phyloP scores from a whole-genome alignment of 2,797 vertebrate genomes.

The Sphenodon punctatus region DNA sequence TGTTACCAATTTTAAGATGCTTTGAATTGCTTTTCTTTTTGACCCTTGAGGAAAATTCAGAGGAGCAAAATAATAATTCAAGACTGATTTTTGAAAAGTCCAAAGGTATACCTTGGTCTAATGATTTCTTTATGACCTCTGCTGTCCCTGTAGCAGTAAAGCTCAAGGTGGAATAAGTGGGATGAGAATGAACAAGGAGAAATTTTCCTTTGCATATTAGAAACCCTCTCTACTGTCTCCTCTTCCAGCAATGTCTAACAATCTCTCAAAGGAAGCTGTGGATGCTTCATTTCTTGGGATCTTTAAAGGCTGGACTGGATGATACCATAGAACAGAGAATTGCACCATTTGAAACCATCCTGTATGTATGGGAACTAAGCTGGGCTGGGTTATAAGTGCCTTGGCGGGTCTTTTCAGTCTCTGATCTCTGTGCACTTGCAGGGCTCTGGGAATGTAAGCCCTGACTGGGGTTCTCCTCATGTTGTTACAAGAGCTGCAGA shows the following conservation, averaged over 20 bases:
- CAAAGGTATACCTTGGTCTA: not conserved
- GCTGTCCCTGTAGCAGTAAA: too few species aligned
- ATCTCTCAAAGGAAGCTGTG: not conserved
- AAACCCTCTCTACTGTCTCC: not conserved
- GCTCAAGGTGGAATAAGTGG: too few species aligned
- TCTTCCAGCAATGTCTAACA: not conserved
- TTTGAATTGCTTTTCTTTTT: not conserved
- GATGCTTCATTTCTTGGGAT: not conserved
- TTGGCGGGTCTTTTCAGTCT: fast-evolving
- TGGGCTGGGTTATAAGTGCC: too few species aligned
- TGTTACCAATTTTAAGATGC: too few species aligned
- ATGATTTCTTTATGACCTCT: too few species aligned
- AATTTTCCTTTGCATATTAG: not conserved
- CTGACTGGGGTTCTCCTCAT: not conserved
- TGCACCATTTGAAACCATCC: not conserved
- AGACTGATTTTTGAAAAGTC: not conserved
- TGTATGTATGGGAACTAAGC: too few species aligned
- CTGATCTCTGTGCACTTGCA: not conserved
- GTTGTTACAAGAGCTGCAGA: not conserved
- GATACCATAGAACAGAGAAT: not conserved
- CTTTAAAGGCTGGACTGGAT: not conserved
- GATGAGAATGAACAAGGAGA: not conserved
- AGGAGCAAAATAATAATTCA: slow-evolving; percentile 19
- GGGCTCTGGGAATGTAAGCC: not conserved
- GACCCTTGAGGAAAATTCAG: slow-evolving; percentile 24